Percentiles rank a stretch among this genome's conserved stretches.
phyloP scores from a whole-genome alignment of 2,113 vertebrate genomes.

The Lipophrys pholis region DNA sequence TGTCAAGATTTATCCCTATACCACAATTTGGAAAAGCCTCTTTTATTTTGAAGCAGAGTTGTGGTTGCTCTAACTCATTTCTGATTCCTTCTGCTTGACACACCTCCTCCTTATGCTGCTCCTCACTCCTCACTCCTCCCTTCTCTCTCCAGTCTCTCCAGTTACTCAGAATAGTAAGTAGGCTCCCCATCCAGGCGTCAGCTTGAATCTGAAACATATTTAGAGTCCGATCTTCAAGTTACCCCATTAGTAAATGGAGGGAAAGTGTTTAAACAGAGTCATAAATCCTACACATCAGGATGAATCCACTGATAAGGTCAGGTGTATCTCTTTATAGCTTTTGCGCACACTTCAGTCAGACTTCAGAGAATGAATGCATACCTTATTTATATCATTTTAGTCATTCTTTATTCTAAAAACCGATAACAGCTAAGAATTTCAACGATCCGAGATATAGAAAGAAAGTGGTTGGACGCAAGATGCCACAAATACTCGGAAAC shows the following conservation, averaged over 20 bases:
- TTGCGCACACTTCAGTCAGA: not conserved
- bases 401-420: not conserved
- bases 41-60: conserved; percentile 57
- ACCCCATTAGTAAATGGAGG: conserved; percentile 8
- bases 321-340: not conserved
- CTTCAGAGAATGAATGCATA: not conserved
- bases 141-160: conserved; percentile 38
- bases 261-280: not conserved
- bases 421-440: conserved; percentile 20
- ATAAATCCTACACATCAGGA: not conserved
- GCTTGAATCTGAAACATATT: conserved; percentile 50
- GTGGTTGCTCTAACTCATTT: conserved; percentile 5
- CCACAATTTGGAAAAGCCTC: no score
- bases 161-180: conserved; percentile 66
- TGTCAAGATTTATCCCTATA: not conserved
- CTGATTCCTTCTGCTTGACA: conserved; percentile 2
- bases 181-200: conserved; percentile 57
- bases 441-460: conserved; percentile 12
- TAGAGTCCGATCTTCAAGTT: conserved; percentile 29
- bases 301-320: not conserved
- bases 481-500: conserved; percentile 51
- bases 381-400: not conserved
- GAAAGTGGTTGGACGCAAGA: conserved; percentile 37
- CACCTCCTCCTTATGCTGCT: not conserved
- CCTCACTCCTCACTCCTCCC: conserved; percentile 51